Evolutionary conservation across 2,888 invertebrate species (phyloP).

Genomic region (Andrena praecox): DNA sequence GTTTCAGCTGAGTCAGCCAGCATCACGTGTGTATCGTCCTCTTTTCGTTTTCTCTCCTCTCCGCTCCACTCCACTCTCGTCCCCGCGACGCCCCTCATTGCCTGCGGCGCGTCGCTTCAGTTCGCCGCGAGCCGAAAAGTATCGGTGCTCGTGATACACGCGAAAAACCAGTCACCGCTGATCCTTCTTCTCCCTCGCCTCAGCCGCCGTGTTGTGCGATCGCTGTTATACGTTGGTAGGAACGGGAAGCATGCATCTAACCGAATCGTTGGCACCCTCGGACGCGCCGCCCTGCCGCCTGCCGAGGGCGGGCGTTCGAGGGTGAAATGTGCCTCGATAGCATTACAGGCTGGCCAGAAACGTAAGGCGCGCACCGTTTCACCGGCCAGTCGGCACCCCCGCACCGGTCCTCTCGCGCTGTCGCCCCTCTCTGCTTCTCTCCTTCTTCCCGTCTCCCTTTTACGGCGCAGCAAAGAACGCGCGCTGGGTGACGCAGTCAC

Average conservation of each 20-base stretch:
- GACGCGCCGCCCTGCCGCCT: slow-evolving; percentile 1
- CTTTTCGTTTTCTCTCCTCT: not conserved
- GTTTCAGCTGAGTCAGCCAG: slow-evolving; percentile 74
- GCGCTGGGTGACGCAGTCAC: slow-evolving; percentile 67
- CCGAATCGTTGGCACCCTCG: slow-evolving; percentile 5
- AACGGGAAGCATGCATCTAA: not conserved
- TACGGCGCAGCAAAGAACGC: slow-evolving; percentile 17
- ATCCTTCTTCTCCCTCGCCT: slow-evolving; percentile 7
- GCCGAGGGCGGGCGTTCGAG: slow-evolving; percentile 49
- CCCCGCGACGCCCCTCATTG: no score
- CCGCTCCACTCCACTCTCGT: not conserved
- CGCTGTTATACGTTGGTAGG: not conserved
- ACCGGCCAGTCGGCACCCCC: not conserved
- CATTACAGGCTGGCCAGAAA: slow-evolving; percentile 49
- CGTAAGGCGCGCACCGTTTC: slow-evolving; percentile 26
- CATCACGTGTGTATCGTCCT: slow-evolving; percentile 38
- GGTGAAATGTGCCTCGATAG: slow-evolving; percentile 68
- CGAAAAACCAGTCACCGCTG: slow-evolving; percentile 65
- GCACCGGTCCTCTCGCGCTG: not conserved
- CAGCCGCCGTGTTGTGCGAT: not conserved
- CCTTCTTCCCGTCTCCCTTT: not conserved
- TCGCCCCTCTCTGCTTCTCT: slow-evolving; percentile 5
- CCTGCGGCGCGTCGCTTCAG: not conserved
- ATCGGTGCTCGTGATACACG: slow-evolving; percentile 74
- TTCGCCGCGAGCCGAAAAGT: slow-evolving; percentile 52